phyloP scores from a whole-genome alignment of 2,888 invertebrate genomes.

The Hydroisotoma schaefferi region DNA sequence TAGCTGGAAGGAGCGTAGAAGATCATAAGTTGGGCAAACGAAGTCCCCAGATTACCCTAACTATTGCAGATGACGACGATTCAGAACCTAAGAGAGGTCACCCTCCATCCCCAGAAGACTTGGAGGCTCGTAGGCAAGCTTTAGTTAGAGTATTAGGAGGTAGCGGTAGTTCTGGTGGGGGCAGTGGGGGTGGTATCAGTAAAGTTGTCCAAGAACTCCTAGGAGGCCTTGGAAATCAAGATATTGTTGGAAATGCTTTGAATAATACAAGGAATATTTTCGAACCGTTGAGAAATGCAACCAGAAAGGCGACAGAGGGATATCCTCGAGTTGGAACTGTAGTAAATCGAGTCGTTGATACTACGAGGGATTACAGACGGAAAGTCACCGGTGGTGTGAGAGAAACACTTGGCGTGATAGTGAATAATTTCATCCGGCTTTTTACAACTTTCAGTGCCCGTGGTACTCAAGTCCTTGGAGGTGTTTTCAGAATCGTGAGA shows the following conservation, averaged over 20 bases:
- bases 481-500: background rate
- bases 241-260: background rate
- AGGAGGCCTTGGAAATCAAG: no score
- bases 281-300: constrained; percentile 1
- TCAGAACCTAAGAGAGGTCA: background rate
- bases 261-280: background rate
- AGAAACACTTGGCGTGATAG: background rate
- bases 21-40: no score
- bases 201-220: no score
- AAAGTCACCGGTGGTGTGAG: background rate
- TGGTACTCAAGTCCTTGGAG: background rate
- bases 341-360: background rate
- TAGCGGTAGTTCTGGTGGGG: background rate
- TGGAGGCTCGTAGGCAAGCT: background rate
- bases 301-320: background rate
- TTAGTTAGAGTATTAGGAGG: background rate
- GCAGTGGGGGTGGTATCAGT: background rate
- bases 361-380: background rate
- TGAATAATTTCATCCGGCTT: background rate
- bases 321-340: background rate
- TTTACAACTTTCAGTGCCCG: background rate
- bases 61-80: background rate
- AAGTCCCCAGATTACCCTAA: background rate
- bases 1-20: no score
- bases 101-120: background rate